Conservation (phyloP, 2,797 vertebrate species). For the Jordanella pulchra region DNA sequence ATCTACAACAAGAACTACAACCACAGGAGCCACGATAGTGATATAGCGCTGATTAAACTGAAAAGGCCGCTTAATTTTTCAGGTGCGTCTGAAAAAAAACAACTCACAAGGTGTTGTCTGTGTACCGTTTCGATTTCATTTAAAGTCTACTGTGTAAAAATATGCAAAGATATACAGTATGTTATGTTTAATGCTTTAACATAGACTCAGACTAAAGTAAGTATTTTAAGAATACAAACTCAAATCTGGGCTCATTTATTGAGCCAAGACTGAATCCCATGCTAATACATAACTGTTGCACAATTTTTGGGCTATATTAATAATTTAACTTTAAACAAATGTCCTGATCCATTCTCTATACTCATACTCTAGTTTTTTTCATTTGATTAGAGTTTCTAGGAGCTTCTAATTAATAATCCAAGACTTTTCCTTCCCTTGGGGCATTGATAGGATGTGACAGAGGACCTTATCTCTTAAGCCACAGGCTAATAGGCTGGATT, state of each 20-base stretch:
- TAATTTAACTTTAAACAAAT: neutral
- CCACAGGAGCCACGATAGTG: slow-evolving; percentile 84
- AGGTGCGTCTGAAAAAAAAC: slow-evolving; percentile 68
- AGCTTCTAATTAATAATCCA: neutral
- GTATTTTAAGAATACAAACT: neutral
- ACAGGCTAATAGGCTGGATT: neutral
- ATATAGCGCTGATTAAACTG: slow-evolving; percentile 88
- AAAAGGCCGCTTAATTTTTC: slow-evolving; percentile 84
- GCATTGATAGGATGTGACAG: neutral
- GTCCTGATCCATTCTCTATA: too few relatives aligned
- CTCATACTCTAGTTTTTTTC: neutral
- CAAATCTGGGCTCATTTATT: neutral
- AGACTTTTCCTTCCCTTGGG: neutral
- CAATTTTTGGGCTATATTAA: neutral
- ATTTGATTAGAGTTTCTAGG: neutral
- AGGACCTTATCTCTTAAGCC: neutral
- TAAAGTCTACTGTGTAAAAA: too few relatives aligned
- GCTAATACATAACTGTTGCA: neutral
- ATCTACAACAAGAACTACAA: slow-evolving; percentile 86
- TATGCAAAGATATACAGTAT: neutral
- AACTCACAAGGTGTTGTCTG: too few relatives aligned
- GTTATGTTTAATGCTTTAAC: neutral
- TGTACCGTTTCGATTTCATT: too few relatives aligned
- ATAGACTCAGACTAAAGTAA: neutral
- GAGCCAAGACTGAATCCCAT: neutral